These are phyloP conservation scores for Hydra vulgaris DNA, from an alignment of 30 jellyfish, hydroid and myxozoan genomes.

Conservation along the genomic window DNA sequence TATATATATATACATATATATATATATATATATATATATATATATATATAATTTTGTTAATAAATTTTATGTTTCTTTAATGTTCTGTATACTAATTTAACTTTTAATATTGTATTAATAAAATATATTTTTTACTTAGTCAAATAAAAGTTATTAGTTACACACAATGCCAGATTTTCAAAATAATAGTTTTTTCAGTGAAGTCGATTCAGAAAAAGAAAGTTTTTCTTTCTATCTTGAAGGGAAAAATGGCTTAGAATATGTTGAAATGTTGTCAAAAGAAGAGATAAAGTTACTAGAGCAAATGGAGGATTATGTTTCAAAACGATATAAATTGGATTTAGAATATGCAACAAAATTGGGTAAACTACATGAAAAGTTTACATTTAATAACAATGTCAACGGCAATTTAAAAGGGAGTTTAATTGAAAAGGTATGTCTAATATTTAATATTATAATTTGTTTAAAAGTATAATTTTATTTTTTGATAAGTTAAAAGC, in stretches of 20 bases:
- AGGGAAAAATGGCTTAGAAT: constrained; percentile 19
- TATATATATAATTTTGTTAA: too few species aligned
- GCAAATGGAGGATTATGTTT: constrained; percentile 44
- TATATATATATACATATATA: too few species aligned
- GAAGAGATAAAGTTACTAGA: constrained; percentile 50
- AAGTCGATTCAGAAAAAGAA: background rate
- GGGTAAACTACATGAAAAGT: constrained; percentile 29
- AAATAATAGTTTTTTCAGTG: background rate
- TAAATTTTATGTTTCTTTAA: too few species aligned
- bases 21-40: too few species aligned
- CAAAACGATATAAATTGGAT: constrained; percentile 48
- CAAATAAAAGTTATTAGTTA: too few species aligned
- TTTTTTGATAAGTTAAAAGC: too few species aligned
- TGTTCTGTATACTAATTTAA: too few species aligned
- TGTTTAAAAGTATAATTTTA: too few species aligned
- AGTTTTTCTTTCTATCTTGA: background rate
- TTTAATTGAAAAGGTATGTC: constrained; percentile 54
- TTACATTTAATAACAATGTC: background rate
- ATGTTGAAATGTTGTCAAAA: background rate
- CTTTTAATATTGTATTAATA: too few species aligned
- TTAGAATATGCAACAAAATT: constrained; percentile 58
- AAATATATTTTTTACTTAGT: too few species aligned
- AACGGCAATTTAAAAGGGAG: constrained; percentile 20
- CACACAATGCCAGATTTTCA: background rate
- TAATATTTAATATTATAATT: too few species aligned